Evolutionary conservation across 2,888 invertebrate genomes (phyloP), one percentile per base, ranked within the genome.

Genomic region (Parasteatoda lunata): DNA sequence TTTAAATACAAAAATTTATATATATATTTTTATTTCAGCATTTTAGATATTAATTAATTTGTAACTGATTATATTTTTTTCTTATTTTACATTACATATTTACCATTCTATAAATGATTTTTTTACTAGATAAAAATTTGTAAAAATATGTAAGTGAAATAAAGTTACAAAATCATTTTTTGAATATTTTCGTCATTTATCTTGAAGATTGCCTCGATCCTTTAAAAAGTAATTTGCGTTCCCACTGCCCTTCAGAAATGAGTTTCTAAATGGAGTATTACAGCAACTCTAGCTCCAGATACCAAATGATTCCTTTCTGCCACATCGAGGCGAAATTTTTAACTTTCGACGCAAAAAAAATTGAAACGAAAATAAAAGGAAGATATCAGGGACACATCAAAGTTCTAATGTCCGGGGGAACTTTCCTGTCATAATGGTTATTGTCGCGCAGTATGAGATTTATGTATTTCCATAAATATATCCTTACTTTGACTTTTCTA

Each of bases 391-490:
- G 64, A 30, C 66, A 65, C 84, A 78, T 75, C 84, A 78, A 73
- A 78, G 84, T 73, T 75, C 78, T 84, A 84, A 84, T 84, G 78
- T 78, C 49, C 64, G 49, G 13, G 54, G 69, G 73, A 84, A 78
- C 78, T 78, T 77, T 76, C 59, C 72, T 78, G 78, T 78, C 78
- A 84, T 84, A 84, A 84, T 73, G 73, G 84, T 84, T 84, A 84
- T 84, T 84, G 77, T 78, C 84, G 77, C 54, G n/a, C 64, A 54
- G 64, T 75, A 13, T 72, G 48, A 78, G 69, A 78, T 78, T 72
- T 66, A 84, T 84, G 78, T 78, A 84, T 84, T 84, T 84, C 84
- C 84, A 84, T 84, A 84, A 84, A 84, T 84, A 84, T 73, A 78
- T 73, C 84, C 73, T 82, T 82, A 64, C 78, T 68, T 59, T 66